A percentile compares a stretch with the other conserved stretches of the same genome.
Conservation (phyloP, 2,113 vertebrate genomes). For the Hylia prasina region DNA sequence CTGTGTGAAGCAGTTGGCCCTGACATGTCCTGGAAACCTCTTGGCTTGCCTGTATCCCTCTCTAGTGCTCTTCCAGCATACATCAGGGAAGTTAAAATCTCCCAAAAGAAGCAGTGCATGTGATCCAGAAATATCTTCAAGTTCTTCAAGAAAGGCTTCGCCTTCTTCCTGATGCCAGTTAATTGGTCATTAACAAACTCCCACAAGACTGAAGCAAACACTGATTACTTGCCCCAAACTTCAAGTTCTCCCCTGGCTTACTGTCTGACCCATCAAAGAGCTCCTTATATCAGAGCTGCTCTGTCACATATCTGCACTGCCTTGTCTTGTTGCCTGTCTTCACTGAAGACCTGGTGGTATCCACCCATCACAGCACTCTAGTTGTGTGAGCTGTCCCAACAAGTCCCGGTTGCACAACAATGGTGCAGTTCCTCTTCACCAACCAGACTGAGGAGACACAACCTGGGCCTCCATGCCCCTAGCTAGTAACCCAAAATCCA, state of each 20-base stretch:
- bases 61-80: neutral
- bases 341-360: neutral
- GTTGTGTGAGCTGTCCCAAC: neutral
- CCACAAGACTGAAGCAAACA: neutral
- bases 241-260: neutral
- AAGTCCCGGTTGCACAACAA: rapidly evolving
- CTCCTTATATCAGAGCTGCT: neutral
- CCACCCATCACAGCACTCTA: neutral
- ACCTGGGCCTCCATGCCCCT: neutral
- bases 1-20: neutral
- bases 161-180: neutral
- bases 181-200: neutral
- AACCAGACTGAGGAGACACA: neutral
- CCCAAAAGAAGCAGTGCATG: neutral
- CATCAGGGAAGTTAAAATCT: neutral
- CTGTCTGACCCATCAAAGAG: neutral
- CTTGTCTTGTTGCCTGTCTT: neutral
- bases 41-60: neutral
- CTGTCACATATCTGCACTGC: neutral
- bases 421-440: neutral
- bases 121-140: neutral
- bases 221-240: neutral
- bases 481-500: neutral
- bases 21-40: neutral
- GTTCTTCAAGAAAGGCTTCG: neutral